phyloP scores from a whole-genome alignment of 1,140 invertebrate species.

The Zaprionus nigranus region DNA sequence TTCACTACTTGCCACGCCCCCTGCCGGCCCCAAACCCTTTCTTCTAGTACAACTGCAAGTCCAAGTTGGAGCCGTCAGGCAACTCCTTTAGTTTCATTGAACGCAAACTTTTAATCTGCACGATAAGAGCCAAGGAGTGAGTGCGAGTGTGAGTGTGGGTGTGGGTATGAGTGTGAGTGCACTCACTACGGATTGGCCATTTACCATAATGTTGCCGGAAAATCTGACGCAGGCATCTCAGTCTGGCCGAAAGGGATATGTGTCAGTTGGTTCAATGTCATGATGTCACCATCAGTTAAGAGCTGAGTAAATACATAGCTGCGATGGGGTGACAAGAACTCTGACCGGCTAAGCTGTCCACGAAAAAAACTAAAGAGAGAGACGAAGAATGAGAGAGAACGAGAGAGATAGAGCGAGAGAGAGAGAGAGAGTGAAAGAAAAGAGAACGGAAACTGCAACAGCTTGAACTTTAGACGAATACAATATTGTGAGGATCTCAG shows the following conservation, averaged over 20 bases:
- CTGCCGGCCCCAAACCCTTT: background rate
- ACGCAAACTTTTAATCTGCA: constrained; percentile 53
- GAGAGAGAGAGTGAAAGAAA: background rate
- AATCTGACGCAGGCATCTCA: constrained; percentile 9
- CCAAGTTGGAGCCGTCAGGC: constrained; percentile 14
- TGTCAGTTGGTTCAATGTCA: constrained; percentile 15
- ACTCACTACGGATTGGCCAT: background rate
- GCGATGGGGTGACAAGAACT: constrained; percentile 1
- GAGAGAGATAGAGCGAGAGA: background rate
- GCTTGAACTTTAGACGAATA: background rate
- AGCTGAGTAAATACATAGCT: constrained; percentile 2
- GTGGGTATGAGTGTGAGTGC: background rate
- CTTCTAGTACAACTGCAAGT: constrained; percentile 81
- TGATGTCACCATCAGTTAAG: constrained; percentile 14
- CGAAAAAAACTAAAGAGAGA: background rate
- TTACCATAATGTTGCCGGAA: background rate
- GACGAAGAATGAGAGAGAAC: background rate
- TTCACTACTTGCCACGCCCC: background rate
- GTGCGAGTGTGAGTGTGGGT: background rate
- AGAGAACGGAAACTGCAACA: background rate
- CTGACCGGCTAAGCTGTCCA: background rate
- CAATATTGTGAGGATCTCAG: too few relatives aligned
- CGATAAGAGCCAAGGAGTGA: constrained; percentile 25
- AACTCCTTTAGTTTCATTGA: constrained; percentile 47
- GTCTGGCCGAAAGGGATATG: constrained; percentile 6